Conservation (phyloP, 2,113 vertebrate genomes). For the Ursus arctos region DNA sequence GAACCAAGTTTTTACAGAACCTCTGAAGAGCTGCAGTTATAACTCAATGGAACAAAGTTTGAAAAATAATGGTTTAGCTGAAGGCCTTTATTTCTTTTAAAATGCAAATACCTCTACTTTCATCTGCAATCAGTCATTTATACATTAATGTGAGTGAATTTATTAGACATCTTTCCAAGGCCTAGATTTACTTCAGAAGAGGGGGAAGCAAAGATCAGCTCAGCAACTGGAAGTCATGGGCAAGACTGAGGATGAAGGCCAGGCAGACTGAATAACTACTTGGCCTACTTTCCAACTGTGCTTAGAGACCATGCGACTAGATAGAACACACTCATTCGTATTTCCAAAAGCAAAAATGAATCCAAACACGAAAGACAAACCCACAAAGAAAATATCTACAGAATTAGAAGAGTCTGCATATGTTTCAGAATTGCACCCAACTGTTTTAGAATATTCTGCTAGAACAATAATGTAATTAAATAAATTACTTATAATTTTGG, state of each 20-base stretch:
- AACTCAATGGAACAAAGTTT: slow-evolving; percentile 57
- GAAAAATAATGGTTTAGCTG: slow-evolving; percentile 79
- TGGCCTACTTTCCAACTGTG: neutral
- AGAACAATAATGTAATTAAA: slow-evolving; percentile 39
- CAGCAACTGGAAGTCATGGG: neutral
- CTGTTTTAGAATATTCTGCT: slow-evolving; percentile 38
- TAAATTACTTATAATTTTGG: slow-evolving; percentile 51
- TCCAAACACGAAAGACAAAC: neutral
- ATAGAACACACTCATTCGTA: neutral
- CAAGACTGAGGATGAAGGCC: neutral
- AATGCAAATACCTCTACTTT: slow-evolving; percentile 75
- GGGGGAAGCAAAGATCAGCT: slow-evolving; percentile 44
- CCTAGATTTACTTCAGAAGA: slow-evolving; percentile 69
- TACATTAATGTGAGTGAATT: slow-evolving; percentile 74
- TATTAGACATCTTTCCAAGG: slow-evolving; percentile 72
- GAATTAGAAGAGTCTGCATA: neutral
- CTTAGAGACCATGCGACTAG: neutral
- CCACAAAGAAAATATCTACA: neutral
- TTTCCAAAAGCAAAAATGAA: neutral
- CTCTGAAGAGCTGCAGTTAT: slow-evolving; percentile 63
- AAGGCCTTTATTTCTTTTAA: slow-evolving; percentile 76
- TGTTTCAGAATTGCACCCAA: slow-evolving; percentile 10
- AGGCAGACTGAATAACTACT: neutral
- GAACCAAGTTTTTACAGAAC: slow-evolving; percentile 35
- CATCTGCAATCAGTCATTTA: slow-evolving; percentile 75